phyloP scores from a whole-genome alignment of 2,113 vertebrate species.

The Hemicordylus capensis region DNA sequence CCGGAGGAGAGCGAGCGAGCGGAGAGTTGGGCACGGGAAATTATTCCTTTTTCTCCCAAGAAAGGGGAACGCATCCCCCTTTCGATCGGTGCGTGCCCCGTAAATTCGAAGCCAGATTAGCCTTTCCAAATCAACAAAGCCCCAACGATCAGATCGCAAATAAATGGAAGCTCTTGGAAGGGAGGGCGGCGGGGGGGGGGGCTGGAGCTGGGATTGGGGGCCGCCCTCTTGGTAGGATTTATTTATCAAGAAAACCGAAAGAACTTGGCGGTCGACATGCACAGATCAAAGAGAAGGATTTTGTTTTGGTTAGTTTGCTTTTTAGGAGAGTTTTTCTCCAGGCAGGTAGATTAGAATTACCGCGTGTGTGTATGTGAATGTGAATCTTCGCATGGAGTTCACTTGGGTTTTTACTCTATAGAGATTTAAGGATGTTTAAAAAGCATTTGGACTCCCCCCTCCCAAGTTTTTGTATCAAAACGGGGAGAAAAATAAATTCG shows the following conservation, averaged over 20 bases:
- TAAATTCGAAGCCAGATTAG: fast-evolving
- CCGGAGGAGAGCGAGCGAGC: not conserved
- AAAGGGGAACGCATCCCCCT: not conserved
- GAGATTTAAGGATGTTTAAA: not conserved
- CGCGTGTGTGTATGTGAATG: not conserved
- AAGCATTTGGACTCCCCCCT: fast-evolving
- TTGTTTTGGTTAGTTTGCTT: no score
- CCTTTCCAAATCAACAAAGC: not conserved
- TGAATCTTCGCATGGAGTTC: not conserved
- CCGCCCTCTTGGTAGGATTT: not conserved
- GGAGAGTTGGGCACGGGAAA: not conserved
- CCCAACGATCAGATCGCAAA: fast-evolving
- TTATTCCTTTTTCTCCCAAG: not conserved
- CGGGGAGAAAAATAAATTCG: not conserved
- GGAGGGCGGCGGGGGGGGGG: no score
- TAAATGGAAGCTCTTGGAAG: fast-evolving
- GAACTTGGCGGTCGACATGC: not conserved
- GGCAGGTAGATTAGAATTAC: not conserved
- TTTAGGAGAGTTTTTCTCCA: not conserved
- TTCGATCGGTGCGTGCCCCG: not conserved
- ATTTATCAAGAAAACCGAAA: not conserved
- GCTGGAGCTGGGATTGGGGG: fast-evolving
- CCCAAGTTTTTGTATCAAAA: not conserved
- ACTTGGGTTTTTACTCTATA: not conserved
- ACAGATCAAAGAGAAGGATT: not conserved